A percentile compares a stretch with the other conserved stretches of the same genome.
phyloP scores from a whole-genome alignment of 2,113 vertebrate genomes.

The Hemichromis elongatus region DNA sequence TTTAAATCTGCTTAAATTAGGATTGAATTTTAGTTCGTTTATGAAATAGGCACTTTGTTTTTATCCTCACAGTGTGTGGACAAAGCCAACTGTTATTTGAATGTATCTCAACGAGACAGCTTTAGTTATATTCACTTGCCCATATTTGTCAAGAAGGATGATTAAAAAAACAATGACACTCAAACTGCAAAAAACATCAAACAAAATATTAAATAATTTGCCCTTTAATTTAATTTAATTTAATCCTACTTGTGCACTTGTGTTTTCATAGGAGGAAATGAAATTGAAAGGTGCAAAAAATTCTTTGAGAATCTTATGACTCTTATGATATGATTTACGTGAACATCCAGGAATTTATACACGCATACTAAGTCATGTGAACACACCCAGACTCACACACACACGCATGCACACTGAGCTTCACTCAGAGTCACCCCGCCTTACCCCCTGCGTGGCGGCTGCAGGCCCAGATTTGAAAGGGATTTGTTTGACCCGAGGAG shows the following conservation, averaged over 20 bases:
- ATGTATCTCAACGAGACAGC: neutral
- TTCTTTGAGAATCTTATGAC: neutral
- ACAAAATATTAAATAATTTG: too few species aligned
- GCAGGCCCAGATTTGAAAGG: constrained; percentile 69
- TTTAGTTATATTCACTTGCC: neutral
- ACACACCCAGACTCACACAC: neutral
- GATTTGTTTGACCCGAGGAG: constrained; percentile 66
- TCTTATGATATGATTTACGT: neutral
- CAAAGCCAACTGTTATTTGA: neutral
- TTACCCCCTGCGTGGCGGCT: constrained; percentile 61
- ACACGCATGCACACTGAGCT: neutral
- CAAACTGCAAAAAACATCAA: neutral
- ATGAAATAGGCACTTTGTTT: neutral
- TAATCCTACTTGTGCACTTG: neutral
- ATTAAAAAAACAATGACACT: neutral
- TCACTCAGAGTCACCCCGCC: neutral
- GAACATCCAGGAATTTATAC: neutral
- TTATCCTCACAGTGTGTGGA: neutral
- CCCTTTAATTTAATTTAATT: neutral
- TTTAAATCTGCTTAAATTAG: neutral
- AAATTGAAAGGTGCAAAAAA: neutral
- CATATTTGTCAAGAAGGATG: neutral
- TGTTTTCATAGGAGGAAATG: neutral
- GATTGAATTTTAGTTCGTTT: neutral
- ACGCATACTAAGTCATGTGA: neutral